Evolutionary conservation across 2,113 vertebrate species (phyloP).

Genomic region (Macrotus californicus): DNA sequence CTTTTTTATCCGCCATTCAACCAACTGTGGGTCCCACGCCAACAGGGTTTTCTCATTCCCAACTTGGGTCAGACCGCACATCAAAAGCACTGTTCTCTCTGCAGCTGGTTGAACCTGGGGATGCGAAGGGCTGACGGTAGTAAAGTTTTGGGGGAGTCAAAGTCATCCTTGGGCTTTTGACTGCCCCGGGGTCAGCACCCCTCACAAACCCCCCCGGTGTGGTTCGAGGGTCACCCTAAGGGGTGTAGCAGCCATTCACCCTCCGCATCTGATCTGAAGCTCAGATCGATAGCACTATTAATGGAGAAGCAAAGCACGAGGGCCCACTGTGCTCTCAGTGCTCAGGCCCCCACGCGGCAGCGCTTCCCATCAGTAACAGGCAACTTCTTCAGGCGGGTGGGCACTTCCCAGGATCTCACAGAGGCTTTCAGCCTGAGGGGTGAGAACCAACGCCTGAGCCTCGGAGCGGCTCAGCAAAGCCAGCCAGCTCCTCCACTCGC

Average conservation of each 20-base stretch:
- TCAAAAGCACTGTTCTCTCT: background rate
- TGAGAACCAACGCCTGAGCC: background rate
- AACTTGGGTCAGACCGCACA: background rate
- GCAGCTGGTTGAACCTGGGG: background rate
- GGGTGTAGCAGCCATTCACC: background rate
- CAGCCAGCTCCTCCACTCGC: conserved; percentile 9
- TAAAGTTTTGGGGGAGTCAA: background rate
- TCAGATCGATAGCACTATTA: background rate
- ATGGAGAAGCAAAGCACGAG: background rate
- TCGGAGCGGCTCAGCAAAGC: background rate
- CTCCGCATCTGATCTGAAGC: background rate
- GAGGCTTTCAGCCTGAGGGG: background rate
- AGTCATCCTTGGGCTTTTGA: background rate
- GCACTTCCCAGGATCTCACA: background rate
- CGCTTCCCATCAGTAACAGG: background rate
- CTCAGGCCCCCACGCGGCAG: background rate
- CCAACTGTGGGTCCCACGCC: background rate
- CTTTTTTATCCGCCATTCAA: background rate
- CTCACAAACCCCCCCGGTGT: background rate
- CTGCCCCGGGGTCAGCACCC: background rate
- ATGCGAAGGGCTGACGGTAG: background rate
- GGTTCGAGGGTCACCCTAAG: background rate
- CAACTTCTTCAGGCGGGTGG: background rate
- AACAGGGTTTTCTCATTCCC: background rate
- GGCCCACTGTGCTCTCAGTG: background rate